phyloP scores from a whole-genome alignment of 2,888 invertebrate genomes.

The Torymus texanus region DNA sequence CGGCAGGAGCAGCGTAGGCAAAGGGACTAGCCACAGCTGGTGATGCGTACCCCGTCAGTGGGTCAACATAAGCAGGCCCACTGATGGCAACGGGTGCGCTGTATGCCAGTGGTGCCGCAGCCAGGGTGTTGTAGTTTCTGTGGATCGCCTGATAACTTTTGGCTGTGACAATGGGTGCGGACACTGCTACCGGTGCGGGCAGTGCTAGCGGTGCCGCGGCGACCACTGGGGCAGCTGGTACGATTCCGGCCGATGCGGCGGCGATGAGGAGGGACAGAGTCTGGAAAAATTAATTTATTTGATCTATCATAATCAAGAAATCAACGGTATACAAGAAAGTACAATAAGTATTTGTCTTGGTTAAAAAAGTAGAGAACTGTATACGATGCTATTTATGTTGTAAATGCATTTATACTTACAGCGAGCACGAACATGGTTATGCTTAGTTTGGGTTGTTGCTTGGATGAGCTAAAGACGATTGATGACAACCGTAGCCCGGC shows the following conservation, averaged over 20 bases:
- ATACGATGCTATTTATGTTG: too few species aligned
- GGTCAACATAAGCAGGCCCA: too few species aligned
- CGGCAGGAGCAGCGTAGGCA: conserved; percentile 62
- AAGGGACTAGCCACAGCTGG: too few species aligned
- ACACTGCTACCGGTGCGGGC: conserved; percentile 63
- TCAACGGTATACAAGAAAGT: too few species aligned
- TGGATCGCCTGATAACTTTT: conserved; percentile 81
- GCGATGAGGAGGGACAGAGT: conserved; percentile 73
- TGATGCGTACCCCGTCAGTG: too few species aligned
- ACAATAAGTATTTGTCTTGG: too few species aligned
- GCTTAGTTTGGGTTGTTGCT: conserved; percentile 57
- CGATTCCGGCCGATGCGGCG: conserved; percentile 70
- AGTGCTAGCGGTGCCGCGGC: conserved; percentile 61
- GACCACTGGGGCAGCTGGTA: conserved; percentile 65
- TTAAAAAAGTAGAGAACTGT: too few species aligned
- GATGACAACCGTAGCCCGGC: conserved; percentile 56
- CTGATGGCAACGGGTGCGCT: conserved; percentile 63
- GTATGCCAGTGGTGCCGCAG: conserved; percentile 76
- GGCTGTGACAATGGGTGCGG: conserved; percentile 80
- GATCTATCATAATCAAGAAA: not conserved
- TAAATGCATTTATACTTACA: conserved; percentile 62
- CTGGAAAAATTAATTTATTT: conserved; percentile 62
- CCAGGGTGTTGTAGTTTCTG: conserved; percentile 80
- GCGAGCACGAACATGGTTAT: conserved; percentile 67
- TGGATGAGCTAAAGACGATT: conserved; percentile 65